Conservation (phyloP, 2,113 vertebrate species). For the Apaloderma vittatum region DNA sequence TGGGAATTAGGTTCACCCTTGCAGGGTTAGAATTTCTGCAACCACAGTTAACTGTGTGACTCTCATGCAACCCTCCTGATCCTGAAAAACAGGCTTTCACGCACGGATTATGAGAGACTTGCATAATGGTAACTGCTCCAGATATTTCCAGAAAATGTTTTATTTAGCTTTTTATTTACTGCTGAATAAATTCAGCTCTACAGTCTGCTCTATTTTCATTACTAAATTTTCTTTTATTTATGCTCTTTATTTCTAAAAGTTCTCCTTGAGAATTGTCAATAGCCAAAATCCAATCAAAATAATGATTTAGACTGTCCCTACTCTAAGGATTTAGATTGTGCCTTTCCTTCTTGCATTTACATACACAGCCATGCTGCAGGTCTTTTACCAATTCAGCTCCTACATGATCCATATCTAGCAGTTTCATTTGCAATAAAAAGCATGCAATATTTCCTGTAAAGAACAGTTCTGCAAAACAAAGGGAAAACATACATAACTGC, state of each 20-base stretch:
- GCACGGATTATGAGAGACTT: background rate
- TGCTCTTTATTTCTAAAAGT: background rate
- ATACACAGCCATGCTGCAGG: background rate
- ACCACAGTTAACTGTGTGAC: background rate
- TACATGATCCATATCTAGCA: conserved; percentile 53
- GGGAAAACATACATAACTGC: conserved; percentile 7
- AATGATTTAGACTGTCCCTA: background rate
- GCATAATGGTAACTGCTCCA: background rate
- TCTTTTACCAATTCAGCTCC: conserved; percentile 23
- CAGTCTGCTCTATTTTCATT: background rate
- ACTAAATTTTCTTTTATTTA: background rate
- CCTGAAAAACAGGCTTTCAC: background rate
- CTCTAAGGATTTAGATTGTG: background rate
- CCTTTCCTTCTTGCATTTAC: conserved; percentile 34
- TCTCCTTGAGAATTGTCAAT: background rate
- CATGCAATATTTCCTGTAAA: conserved; percentile 7
- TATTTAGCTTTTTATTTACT: background rate
- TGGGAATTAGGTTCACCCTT: background rate
- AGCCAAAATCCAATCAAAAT: background rate
- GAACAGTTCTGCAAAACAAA: conserved; percentile 35
- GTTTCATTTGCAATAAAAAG: conserved; percentile 58
- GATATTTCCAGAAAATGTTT: background rate
- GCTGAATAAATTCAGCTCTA: background rate
- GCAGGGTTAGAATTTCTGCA: conserved; percentile 1
- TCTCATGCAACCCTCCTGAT: background rate